Evolutionary conservation across 2,797 vertebrate genomes (phyloP).

Genomic region (Pangasius sanitwongsei): DNA sequence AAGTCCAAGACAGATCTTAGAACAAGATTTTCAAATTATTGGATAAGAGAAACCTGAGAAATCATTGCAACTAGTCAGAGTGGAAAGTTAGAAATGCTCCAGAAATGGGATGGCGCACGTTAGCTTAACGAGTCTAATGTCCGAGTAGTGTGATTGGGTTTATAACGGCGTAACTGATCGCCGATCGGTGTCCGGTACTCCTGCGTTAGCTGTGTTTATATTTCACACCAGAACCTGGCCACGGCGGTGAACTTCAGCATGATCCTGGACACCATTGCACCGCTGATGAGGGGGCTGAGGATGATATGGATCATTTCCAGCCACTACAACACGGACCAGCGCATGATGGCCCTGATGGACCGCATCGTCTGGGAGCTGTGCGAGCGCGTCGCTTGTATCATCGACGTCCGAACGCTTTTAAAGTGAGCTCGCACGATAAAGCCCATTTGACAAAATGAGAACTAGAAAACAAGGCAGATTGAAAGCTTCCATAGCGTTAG

Average conservation of each 20-base stretch:
- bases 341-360: constrained; percentile 89
- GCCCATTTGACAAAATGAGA: neutral
- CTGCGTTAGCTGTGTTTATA: neutral
- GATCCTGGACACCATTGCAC: constrained; percentile 80
- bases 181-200: no score
- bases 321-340: constrained; percentile 86
- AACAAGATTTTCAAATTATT: no score
- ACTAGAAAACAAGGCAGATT: neutral
- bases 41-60: no score
- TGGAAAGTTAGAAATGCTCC: neutral
- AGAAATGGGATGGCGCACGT: neutral
- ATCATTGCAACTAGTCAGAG: neutral
- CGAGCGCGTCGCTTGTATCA: constrained; percentile 73
- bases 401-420: constrained; percentile 81
- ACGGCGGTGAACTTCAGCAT: constrained; percentile 75
- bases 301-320: constrained; percentile 90
- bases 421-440: constrained; percentile 71
- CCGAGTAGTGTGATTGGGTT: no score
- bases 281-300: constrained; percentile 84
- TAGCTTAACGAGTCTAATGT: neutral
- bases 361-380: constrained; percentile 90
- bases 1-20: neutral
- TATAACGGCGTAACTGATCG: neutral
- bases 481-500: neutral
- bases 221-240: constrained; percentile 79